Evolutionary conservation across 2,888 invertebrate species (phyloP), one percentile per base, ranked within the genome.

Genomic region (Metopia argyrocephala): DNA sequence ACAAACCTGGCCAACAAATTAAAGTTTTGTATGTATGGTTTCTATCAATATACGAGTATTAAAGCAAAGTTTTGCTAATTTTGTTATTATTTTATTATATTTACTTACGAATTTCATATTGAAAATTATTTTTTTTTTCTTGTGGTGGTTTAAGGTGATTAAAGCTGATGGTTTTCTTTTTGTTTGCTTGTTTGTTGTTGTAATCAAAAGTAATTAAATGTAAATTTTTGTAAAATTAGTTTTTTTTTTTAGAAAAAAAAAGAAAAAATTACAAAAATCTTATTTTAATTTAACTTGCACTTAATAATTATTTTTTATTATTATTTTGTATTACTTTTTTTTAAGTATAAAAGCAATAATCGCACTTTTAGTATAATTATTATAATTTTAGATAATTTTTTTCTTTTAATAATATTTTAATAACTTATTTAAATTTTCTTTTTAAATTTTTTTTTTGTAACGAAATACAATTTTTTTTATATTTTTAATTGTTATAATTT

Each of bases 31-130:
- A 50, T 5, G 20, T 48, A 56, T 66, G 48, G 69, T n/a, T 15
- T 52, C 66, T 56, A 7, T 45, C 12, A 20, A 65, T 59, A 56
- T 38, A 56, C 28, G 31, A 28, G 12, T 28, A 66, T 71, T 54
- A 71, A 66, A 61, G 54, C 54, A 48, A 46, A 48, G 66, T 52
- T 71, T 46, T 25, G 70, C 5, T 66, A 71, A 70, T 59, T 23
- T 28, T 27, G 15, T n/a, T 25, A 45, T 48, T 57, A 21, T 56
- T 54, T 18, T 15, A n/a, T 0, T 57, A 27, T 52, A 38, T 28
- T 54, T 73, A 84, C 84, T 84, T 82, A 84, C 84, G 68, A 83
- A 78, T 82, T 83, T 84, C 84, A 84, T 84, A 59, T 76, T 83
- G 81, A 68, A 65, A 68, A 21, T 66, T 46, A 48, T 52, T 27